Base-by-base conservation (phyloP, 2,888 invertebrate species). In the Mesoligia furuncula region DNA sequence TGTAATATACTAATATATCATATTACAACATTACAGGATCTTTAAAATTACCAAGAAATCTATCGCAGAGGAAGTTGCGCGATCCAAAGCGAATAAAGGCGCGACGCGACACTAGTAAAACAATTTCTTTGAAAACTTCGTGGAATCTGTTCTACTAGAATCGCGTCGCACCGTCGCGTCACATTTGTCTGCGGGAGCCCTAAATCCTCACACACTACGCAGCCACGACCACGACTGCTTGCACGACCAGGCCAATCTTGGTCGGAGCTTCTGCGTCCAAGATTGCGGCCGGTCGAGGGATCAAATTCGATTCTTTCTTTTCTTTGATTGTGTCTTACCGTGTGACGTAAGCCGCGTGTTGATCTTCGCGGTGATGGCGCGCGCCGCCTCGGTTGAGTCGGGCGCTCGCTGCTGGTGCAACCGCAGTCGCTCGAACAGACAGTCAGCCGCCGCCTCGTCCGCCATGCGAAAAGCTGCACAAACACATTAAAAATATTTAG, bases 391-490 rank as follows among this genome's bases (percentile, higher is more conserved):
- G 3, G 93, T 90, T 73, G 96, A 91, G 90, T 96, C 96, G 0
- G 96, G 95, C 48, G 96, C 92, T 27, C 96, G 95, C 85, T 95
- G 96, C 90, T 96, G 96, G 74, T 94, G 94, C 87, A 92, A 88
- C 59, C 96, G 94, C 61, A 96, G 94, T 88, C 96, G 92, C 93
- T 96, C 96, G 91, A 96, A 96, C 89, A 96, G 90, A 91, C 95
- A 94, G 85, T 96, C 96, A 64, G 94, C 90, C 65, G 94, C 93
- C 73, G 92, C 89, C 77, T 96, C 96, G 93, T 96, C 96, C 93
- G 96, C 96, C 96, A 96, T 96, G 90, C 96, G 96, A 90, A 90
- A 94, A 74, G 94, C 95, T 96, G 92, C 42, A 75, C 42, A 71
- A 64, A 11, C 24, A 69, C 1, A 39, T n/a, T 5, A 39, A 77